These are phyloP conservation scores for Apis mellifera DNA, from an alignment of 1,140 invertebrate species.

Conservation along the genomic window DNA sequence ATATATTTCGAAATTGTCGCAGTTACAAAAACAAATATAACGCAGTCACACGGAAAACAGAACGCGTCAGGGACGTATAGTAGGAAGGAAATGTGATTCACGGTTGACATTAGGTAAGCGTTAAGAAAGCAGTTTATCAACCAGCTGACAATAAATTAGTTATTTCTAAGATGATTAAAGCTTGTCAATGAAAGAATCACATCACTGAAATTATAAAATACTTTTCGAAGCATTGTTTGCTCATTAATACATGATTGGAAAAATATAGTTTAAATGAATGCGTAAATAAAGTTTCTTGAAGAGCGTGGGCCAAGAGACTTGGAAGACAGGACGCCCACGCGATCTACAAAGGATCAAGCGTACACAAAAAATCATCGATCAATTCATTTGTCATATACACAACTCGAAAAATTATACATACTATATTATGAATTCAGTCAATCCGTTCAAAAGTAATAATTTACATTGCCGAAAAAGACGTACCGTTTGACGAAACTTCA, in stretches of 20 bases:
- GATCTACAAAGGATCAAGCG: slow-evolving; percentile 38
- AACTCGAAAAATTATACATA: neutral
- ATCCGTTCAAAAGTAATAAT: neutral
- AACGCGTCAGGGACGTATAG: slow-evolving; percentile 33
- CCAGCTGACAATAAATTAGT: slow-evolving; percentile 48
- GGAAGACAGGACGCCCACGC: slow-evolving; percentile 75
- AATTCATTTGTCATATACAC: neutral
- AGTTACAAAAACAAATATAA: slow-evolving; percentile 24
- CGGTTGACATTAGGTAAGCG: slow-evolving; percentile 54
- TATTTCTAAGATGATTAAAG: neutral
- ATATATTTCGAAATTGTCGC: neutral
- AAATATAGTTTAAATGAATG: slow-evolving; percentile 27
- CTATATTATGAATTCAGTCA: neutral
- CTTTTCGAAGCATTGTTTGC: neutral
- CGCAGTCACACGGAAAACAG: neutral
- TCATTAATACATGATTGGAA: neutral
- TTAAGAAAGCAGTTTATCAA: slow-evolving; percentile 28
- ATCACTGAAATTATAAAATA: neutral
- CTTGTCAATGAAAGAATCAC: slow-evolving; percentile 21
- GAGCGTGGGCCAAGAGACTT: slow-evolving; percentile 60
- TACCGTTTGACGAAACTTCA: slow-evolving; percentile 74
- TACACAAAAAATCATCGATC: slow-evolving; percentile 30
- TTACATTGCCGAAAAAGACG: slow-evolving; percentile 52
- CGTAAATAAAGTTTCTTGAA: slow-evolving; percentile 53
- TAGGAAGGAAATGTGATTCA: slow-evolving; percentile 61